Percentiles rank a stretch among this genome's conserved stretches.
Conservation (phyloP, 1,140 invertebrate genomes). For the Pseudomyrmex sp. region DNA sequence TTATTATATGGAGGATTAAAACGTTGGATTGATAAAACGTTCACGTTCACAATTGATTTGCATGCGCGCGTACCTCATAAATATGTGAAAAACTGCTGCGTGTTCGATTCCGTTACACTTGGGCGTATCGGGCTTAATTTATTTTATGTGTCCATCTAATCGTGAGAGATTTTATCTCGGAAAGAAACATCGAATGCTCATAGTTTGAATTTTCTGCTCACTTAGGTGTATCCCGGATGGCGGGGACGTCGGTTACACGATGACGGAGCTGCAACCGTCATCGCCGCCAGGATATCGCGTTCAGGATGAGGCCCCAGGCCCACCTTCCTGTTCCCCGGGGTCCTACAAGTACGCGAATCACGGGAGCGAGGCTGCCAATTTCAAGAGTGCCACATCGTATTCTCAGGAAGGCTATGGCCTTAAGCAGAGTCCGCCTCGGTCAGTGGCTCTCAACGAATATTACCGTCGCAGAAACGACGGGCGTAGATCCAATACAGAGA, state of each 20-base stretch:
- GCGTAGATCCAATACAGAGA: conserved; percentile 72
- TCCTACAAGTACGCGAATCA: conserved; percentile 83
- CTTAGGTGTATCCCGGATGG: conserved; percentile 84
- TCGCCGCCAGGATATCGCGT: conserved; percentile 83
- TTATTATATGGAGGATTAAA: not conserved
- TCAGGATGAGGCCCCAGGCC: conserved; percentile 83
- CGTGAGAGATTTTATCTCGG: conserved; percentile 1
- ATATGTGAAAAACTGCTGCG: conserved; percentile 24
- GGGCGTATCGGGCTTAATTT: conserved; percentile 12
- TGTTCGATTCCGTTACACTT: conserved; percentile 25
- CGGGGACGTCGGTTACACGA: conserved; percentile 84
- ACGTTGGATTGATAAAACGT: conserved; percentile 32
- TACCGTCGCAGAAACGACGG: conserved; percentile 77
- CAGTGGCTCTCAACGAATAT: conserved; percentile 76
- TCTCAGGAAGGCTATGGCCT: conserved; percentile 79
- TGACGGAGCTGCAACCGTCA: conserved; percentile 86
- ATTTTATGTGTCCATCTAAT: conserved; percentile 17
- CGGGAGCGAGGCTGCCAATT: conserved; percentile 80
- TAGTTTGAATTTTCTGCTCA: conserved; percentile 29
- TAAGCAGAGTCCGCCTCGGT: conserved; percentile 75
- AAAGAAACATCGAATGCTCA: not conserved
- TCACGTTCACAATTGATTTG: conserved; percentile 35
- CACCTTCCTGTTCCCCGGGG: conserved; percentile 76
- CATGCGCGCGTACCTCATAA: conserved; percentile 24
- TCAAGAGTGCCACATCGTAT: conserved; percentile 78